Percentiles rank a stretch among this genome's conserved stretches.
These are phyloP conservation scores for Nasonia vitripennis DNA, from an alignment of 1,140 invertebrate genomes.

Conservation along the genomic window DNA sequence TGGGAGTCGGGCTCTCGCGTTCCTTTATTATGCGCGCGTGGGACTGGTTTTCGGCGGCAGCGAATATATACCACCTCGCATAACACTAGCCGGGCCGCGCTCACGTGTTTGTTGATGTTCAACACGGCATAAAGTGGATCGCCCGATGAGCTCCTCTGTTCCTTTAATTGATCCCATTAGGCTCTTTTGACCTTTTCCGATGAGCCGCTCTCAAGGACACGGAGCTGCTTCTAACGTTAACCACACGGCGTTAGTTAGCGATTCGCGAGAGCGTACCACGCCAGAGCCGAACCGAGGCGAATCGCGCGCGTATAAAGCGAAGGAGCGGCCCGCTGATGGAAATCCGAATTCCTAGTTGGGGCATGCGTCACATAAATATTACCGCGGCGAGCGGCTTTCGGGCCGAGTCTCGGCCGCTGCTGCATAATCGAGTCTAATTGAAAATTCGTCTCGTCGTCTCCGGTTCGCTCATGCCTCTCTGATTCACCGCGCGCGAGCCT, in stretches of 20 bases:
- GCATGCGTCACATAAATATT: conserved; percentile 40
- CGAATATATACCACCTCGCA: background rate
- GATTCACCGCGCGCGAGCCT: background rate
- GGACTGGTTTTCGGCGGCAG: conserved; percentile 40
- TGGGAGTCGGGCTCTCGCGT: background rate
- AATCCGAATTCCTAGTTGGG: conserved; percentile 44
- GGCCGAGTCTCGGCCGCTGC: background rate
- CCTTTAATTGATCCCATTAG: conserved; percentile 45
- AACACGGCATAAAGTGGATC: conserved; percentile 49
- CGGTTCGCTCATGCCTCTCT: background rate
- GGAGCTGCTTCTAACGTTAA: no score
- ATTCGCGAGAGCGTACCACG: background rate
- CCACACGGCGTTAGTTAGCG: background rate
- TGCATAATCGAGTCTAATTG: conserved; percentile 53
- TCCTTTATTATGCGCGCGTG: conserved; percentile 46
- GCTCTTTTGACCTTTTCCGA: conserved; percentile 8
- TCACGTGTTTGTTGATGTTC: conserved; percentile 50
- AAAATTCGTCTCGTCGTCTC: conserved; percentile 47
- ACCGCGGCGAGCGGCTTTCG: conserved; percentile 1
- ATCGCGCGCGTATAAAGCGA: background rate
- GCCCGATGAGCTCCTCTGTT: conserved; percentile 38
- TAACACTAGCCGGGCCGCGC: conserved; percentile 18
- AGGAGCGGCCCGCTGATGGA: background rate
- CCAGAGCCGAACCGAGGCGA: background rate
- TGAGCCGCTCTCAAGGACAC: no score